Evolutionary conservation across 1,140 invertebrate species (phyloP), one percentile per base, ranked within the genome.

Genomic region (Akabosia matsudoensis): DNA sequence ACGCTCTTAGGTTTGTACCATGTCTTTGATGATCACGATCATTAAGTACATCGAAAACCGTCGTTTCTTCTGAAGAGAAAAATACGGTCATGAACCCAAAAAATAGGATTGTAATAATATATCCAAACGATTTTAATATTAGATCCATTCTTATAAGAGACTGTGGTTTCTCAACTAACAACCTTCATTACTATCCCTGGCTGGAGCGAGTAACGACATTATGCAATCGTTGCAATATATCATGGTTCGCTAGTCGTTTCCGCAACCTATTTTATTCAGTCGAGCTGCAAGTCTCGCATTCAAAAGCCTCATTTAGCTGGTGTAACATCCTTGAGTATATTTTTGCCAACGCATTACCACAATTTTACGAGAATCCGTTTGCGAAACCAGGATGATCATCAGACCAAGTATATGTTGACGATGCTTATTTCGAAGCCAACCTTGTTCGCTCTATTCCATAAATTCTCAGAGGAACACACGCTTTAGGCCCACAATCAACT

Each of bases 201-300:
- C 54, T 22, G 14, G 13, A 61, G 54, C 54, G 26, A 67, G 30
- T 30, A 67, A 67, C 37, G 18, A 45, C 37, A 45, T 45, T 18
- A 67, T 67, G 61, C 24, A 67, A 67, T 67, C 26, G 61, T 3
- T 67, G 61, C 61, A 67, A 67, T 67, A 67, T 67, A 67, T 67
- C 61, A 67, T 67, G 61, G 26, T 67, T 67, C 61, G 61, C 61
- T 30, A 30, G 61, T 67, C 61, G 26, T 67, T 67, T 67, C 61
- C 61, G 24, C 31, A 30, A 67, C 61, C 61, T 67, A 67, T 30
- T 56, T 67, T 67, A 30, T 30, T 67, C 10, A 30, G 10, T 67
- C n/a, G n/a, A n/a, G 24, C 24, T 61, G 14, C 3, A 13, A 61
- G 24, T 4, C 24, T 61, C 4, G n/a, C 13, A 7, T 45, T 7